Conservation (phyloP, 2,888 invertebrate species). For the Globia sparganii region DNA sequence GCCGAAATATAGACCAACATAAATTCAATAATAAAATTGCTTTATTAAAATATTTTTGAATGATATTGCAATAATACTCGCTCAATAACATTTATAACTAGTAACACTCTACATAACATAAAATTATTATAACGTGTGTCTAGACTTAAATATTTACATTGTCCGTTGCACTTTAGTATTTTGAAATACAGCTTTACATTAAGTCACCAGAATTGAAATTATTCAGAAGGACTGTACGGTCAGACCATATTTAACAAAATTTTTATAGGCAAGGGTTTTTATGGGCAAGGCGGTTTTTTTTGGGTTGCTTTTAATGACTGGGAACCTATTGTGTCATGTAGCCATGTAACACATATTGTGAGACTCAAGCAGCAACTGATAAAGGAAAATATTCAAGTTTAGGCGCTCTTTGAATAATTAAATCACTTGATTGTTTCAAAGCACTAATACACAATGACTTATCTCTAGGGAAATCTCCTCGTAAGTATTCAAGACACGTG, state of each 20-base stretch:
- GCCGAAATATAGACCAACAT: background rate
- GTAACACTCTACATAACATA: slow-evolving; percentile 4
- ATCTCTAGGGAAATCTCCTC: slow-evolving; percentile 54
- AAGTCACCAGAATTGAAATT: too few relatives aligned
- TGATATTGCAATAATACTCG: background rate
- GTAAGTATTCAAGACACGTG: slow-evolving; percentile 59
- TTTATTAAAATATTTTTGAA: background rate
- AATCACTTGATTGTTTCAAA: slow-evolving; percentile 15
- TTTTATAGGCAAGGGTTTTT: too few relatives aligned
- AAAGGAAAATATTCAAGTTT: background rate
- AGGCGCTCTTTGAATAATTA: background rate
- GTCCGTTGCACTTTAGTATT: background rate
- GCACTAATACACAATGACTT: slow-evolving; percentile 52
- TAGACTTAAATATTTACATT: slow-evolving; percentile 6
- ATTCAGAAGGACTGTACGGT: too few relatives aligned
- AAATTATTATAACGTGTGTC: background rate
- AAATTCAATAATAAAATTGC: background rate
- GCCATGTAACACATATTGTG: too few relatives aligned
- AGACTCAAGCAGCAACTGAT: background rate
- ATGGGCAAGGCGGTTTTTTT: too few relatives aligned
- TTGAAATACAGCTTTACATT: too few relatives aligned
- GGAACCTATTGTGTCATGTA: too few relatives aligned
- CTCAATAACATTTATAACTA: background rate
- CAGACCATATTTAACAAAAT: too few relatives aligned
- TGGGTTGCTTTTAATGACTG: too few relatives aligned